Conservation (phyloP, 2,888 invertebrate species). For the Corythucha ciliata region DNA sequence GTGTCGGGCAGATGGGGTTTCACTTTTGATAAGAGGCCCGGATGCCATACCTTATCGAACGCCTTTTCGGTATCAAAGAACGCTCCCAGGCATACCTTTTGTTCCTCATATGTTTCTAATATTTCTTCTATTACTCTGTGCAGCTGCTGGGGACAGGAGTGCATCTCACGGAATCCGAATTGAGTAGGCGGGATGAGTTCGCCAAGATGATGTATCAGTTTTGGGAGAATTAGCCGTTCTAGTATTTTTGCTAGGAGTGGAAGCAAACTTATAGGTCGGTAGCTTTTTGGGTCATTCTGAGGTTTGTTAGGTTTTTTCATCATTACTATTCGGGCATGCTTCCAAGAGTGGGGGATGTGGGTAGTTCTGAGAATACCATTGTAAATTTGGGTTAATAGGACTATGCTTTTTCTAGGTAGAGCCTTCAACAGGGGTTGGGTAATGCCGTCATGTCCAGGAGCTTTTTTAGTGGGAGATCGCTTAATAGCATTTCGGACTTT, state of each 20-base stretch:
- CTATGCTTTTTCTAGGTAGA: background rate
- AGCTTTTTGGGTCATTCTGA: too few relatives aligned
- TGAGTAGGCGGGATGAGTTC: slow-evolving; percentile 8
- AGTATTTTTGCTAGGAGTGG: too few relatives aligned
- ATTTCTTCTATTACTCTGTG: slow-evolving; percentile 15
- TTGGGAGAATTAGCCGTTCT: too few relatives aligned
- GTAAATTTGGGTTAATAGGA: background rate
- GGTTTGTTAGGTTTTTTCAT: too few relatives aligned
- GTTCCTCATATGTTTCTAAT: slow-evolving; percentile 9
- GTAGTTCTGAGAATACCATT: too few relatives aligned
- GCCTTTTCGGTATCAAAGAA: slow-evolving; percentile 11
- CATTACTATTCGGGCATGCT: too few relatives aligned
- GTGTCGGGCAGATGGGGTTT: slow-evolving; percentile 16
- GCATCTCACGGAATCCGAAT: slow-evolving; percentile 10
- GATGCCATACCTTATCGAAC: slow-evolving; percentile 18
- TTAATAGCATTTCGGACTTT: background rate
- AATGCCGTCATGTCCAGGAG: background rate
- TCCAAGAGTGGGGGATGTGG: too few relatives aligned
- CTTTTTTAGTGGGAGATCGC: background rate
- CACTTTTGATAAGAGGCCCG: slow-evolving; percentile 13
- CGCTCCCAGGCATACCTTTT: slow-evolving; percentile 6
- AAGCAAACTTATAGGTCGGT: too few relatives aligned
- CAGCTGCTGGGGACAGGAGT: slow-evolving; percentile 16
- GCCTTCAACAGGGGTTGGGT: background rate
- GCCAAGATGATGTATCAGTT: too few relatives aligned